These are phyloP conservation scores for Nemopilema nomurai DNA, from an alignment of 30 jellyfish, hydroid and myxozoan species.

Conservation along the genomic window DNA sequence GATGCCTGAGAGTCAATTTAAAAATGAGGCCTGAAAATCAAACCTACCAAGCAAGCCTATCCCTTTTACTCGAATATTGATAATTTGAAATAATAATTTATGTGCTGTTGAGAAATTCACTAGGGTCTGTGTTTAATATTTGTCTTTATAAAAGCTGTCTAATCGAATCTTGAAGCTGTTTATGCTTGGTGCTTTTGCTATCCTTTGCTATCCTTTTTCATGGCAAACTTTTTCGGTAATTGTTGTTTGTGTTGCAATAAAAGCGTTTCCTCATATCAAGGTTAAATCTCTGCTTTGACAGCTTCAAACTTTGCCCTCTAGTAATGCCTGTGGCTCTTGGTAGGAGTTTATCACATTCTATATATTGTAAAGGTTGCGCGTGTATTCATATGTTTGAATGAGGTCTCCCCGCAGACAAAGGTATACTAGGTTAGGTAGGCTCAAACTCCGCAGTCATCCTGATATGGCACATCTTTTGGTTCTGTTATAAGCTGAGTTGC, in stretches of 20 bases:
- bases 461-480: constrained; percentile 15
- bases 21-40: too few species aligned
- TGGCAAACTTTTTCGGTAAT: constrained; percentile 32
- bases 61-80: background rate
- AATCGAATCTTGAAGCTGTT: constrained; percentile 16
- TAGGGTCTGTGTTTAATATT: constrained; percentile 35
- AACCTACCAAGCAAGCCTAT: constrained; percentile 4
- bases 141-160: constrained; percentile 1
- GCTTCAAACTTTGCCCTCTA: constrained; percentile 35
- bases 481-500: constrained; percentile 15
- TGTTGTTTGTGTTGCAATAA: background rate
- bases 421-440: constrained; percentile 6
- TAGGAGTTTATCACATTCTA: constrained; percentile 22
- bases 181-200: constrained; percentile 25
- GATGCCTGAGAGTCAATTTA: too few species aligned
- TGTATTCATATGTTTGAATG: background rate
- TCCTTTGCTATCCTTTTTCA: too few species aligned
- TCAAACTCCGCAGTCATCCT: constrained; percentile 23
- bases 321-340: constrained; percentile 41
- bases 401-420: background rate
- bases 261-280: constrained; percentile 8
- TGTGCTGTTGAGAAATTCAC: constrained; percentile 36
- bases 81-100: constrained; percentile 6
- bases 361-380: background rate
- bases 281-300: constrained; percentile 35